Conservation (phyloP, 2,113 vertebrate species). For the Chlorodrepanis virens region DNA sequence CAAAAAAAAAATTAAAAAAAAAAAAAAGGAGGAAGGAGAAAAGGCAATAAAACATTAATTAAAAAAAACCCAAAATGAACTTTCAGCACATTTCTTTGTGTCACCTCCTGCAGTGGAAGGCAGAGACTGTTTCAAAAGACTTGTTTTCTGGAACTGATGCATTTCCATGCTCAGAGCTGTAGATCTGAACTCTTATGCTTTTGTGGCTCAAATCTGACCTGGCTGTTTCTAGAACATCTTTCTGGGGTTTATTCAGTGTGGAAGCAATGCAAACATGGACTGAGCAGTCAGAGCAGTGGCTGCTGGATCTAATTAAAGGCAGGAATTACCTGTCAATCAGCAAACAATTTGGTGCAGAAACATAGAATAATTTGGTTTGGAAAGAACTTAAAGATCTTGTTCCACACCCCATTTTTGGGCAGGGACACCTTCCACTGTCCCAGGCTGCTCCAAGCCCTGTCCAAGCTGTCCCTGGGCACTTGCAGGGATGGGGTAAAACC, state of each 20-base stretch:
- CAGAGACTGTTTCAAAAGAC: not conserved
- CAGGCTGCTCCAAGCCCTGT: not conserved
- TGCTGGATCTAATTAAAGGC: not conserved
- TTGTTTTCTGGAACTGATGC: not conserved
- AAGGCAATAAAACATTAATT: not conserved
- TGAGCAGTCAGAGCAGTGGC: not conserved
- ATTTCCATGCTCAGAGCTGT: not conserved
- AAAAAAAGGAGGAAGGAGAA: fast-evolving
- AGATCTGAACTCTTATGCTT: not conserved
- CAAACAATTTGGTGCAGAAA: not conserved
- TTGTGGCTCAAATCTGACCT: not conserved
- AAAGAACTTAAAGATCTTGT: not conserved
- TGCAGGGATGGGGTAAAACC: not conserved
- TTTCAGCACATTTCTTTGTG: not conserved
- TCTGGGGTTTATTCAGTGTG: not conserved
- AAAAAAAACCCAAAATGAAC: not conserved
- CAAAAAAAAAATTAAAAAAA: not conserved
- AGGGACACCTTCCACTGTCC: not conserved
- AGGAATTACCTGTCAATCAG: not conserved
- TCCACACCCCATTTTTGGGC: not conserved
- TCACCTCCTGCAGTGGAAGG: not conserved
- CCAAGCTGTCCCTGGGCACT: not conserved
- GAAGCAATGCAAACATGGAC: not conserved
- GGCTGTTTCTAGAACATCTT: not conserved
- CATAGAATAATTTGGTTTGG: not conserved